Evolutionary conservation across 37 sponge, comb jelly and placozoan species (phyloP).

Genomic region (Haliclona indistincta): DNA sequence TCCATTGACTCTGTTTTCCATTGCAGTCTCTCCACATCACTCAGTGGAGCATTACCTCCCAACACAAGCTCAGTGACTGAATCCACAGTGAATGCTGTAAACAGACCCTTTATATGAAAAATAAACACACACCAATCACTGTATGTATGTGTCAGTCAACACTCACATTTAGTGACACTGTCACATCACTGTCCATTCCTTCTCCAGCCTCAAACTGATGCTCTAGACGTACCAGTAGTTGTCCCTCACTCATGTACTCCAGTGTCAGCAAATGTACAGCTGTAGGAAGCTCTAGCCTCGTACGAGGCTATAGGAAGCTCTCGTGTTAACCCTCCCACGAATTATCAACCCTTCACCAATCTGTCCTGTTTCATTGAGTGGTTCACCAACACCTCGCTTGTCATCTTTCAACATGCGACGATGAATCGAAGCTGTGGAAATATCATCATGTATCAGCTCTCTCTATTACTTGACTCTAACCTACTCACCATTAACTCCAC

Average conservation of each 20-base stretch:
- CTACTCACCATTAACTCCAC: constrained; percentile 54
- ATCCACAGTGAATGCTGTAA: constrained; percentile 36
- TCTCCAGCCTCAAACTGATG: constrained; percentile 76
- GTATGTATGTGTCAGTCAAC: constrained; percentile 7
- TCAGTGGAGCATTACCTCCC: constrained; percentile 55
- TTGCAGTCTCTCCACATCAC: constrained; percentile 39
- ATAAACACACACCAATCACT: no score
- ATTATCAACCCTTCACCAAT: constrained; percentile 84
- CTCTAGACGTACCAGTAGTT: constrained; percentile 64
- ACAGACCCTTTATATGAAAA: no score
- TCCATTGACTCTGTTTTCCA: constrained; percentile 63
- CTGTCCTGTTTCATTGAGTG: constrained; percentile 90
- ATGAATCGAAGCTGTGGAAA: constrained; percentile 86
- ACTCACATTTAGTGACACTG: constrained; percentile 33
- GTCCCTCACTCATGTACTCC: constrained; percentile 9
- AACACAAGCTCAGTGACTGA: constrained; percentile 58
- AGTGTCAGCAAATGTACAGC: constrained; percentile 86
- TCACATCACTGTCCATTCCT: constrained; percentile 6
- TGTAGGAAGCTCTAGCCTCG: constrained; percentile 52
- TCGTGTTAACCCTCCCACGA: constrained; percentile 57
- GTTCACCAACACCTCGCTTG: constrained; percentile 83
- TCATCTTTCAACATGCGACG: constrained; percentile 85
- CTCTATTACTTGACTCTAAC: no score
- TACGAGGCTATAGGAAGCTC: constrained; percentile 63
- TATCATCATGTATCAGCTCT: no score